These are phyloP conservation scores for Napeogenes sylphis DNA, from an alignment of 2,888 invertebrate genomes.

Conservation along the genomic window DNA sequence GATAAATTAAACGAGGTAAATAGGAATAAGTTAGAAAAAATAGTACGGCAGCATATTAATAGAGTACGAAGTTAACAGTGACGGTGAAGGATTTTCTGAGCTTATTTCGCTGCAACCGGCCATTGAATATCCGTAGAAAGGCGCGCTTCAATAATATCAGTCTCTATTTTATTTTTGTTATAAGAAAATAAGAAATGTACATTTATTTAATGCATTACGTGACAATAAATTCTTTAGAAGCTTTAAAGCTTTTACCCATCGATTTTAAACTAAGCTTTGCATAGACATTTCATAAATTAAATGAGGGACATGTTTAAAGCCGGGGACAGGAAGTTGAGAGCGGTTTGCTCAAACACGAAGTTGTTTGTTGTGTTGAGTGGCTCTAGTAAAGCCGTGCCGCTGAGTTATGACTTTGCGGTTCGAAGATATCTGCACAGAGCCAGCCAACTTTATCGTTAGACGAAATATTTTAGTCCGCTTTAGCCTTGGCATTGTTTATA, in stretches of 20 bases:
- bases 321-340: conserved; percentile 19
- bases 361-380: conserved; percentile 26
- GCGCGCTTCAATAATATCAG: no score
- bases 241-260: background rate
- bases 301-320: conserved; percentile 14
- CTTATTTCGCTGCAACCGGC: no score
- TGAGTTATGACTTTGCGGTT: conserved; percentile 24
- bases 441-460: conserved; percentile 11
- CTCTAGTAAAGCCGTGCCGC: conserved; percentile 22
- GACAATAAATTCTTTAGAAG: background rate
- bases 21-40: no score
- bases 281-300: conserved; percentile 19
- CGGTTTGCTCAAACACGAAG: conserved; percentile 18
- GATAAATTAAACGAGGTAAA: no score
- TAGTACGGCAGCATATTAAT: no score
- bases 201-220: background rate
- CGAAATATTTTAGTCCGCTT: background rate
- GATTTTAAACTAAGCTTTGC: conserved; percentile 6
- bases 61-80: no score
- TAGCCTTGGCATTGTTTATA: background rate
- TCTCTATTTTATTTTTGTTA: no score
- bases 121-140: no score
- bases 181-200: no score
- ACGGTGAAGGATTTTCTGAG: no score
- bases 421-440: conserved; percentile 18